Percentiles rank a stretch among this genome's conserved stretches.
Conservation (phyloP, 2,888 invertebrate genomes). For the Heliothis peltigera region DNA sequence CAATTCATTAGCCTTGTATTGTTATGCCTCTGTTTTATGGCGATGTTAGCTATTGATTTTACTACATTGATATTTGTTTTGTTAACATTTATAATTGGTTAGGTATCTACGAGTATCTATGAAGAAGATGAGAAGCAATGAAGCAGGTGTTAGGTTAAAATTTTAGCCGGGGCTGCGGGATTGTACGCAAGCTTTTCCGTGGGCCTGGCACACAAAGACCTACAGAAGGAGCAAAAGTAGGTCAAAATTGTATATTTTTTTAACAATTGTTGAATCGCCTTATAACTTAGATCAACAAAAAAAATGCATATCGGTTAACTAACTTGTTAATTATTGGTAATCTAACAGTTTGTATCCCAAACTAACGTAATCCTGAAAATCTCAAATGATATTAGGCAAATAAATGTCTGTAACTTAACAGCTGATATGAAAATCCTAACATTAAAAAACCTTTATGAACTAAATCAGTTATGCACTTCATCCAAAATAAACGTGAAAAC, state of each 20-base stretch:
- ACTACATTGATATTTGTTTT: slow-evolving; percentile 35
- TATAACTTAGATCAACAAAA: too few relatives aligned
- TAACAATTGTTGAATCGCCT: too few relatives aligned
- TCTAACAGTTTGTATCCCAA: too few relatives aligned
- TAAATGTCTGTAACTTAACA: background rate
- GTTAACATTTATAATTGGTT: background rate
- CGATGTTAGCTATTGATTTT: slow-evolving; percentile 57
- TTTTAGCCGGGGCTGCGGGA: too few relatives aligned
- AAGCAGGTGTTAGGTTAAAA: background rate
- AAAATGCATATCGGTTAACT: too few relatives aligned
- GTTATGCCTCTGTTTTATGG: slow-evolving; percentile 68
- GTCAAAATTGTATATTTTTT: too few relatives aligned
- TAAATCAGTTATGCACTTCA: slow-evolving; percentile 18
- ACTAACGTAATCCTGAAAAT: too few relatives aligned
- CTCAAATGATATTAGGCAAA: too few relatives aligned
- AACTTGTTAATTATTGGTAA: too few relatives aligned
- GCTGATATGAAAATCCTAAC: slow-evolving; percentile 12
- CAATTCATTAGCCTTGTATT: slow-evolving; percentile 86
- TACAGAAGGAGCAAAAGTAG: too few relatives aligned
- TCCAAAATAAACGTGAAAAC: slow-evolving; percentile 32
- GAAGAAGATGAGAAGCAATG: background rate
- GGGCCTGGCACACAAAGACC: too few relatives aligned
- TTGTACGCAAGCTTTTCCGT: too few relatives aligned
- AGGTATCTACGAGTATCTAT: background rate
- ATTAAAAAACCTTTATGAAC: slow-evolving; percentile 24